Evolutionary conservation across 2,888 invertebrate species (phyloP), one percentile per base, ranked within the genome.

Genomic region (Cheilosia urbana): DNA sequence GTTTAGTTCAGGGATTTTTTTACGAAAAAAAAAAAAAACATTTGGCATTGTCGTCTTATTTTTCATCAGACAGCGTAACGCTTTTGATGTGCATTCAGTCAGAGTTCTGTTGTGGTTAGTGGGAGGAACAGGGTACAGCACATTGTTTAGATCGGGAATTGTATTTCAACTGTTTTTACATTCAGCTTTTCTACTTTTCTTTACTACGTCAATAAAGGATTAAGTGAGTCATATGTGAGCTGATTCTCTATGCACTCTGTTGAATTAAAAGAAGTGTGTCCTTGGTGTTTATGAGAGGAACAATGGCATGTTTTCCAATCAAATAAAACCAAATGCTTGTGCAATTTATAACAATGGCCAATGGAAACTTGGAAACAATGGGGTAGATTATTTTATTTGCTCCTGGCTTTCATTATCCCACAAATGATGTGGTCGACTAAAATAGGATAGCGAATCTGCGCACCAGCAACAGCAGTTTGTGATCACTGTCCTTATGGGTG

Each of bases 1-100:
- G 45, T 45, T 69, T 19, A 45, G 68, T 57, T 57, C 45, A 69
- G 57, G 45, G 30, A 45, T 66, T 53, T 17, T 40, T 27, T n/a
- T 13, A 51, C 13, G 2, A 21, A 51, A 51, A 24, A 51, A 13
- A 21, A 21, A 21, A 4, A 21, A 4, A 49, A 4, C 4, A 21
- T 17, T 13, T 30, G 34, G 17, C 30, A 17, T 45, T 62, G 45
- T 62, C n/a, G 24, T 62, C 27, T 47, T 62, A 17, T 30, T 27
- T 27, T 27, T 11, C 4, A 47, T n/a, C 30, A 30, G 55, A 13
- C 24, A 24, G 13, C 4, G 15, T 24, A 51, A 24, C 51, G 24
- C 51, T 9, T 17, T 55, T 55, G 30, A 30, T 30, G 27, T 53
- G 24, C 27, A 24, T 53, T 27, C 24, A 53, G 17, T n/a, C 27